phyloP scores from a whole-genome alignment of 2,113 vertebrate genomes.

The Caranx ignobilis region DNA sequence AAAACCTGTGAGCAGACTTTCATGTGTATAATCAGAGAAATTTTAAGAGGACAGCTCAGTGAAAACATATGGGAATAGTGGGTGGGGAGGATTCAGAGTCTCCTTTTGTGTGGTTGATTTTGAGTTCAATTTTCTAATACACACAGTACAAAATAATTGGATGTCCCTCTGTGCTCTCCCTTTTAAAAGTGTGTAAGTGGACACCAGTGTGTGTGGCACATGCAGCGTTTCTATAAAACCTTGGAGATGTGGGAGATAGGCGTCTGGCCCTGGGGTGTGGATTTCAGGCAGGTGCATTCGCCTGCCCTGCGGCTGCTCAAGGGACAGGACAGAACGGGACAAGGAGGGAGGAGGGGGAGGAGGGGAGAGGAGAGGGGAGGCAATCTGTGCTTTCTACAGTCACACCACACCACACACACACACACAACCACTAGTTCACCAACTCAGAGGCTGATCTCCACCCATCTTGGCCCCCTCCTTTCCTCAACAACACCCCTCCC shows the following conservation, averaged over 20 bases:
- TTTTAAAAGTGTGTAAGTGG: constrained; percentile 65
- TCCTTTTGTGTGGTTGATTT: background rate
- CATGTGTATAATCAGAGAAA: background rate
- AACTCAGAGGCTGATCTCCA: constrained; percentile 37
- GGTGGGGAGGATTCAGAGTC: background rate
- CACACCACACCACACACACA: constrained; percentile 42
- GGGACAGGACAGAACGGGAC: constrained; percentile 67
- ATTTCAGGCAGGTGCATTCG: constrained; percentile 85
- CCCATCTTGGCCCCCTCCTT: constrained; percentile 11
- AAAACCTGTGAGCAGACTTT: background rate
- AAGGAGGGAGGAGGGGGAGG: constrained; percentile 33
- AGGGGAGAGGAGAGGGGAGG: constrained; percentile 26
- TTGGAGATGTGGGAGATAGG: constrained; percentile 73
- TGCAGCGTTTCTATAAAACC: constrained; percentile 71
- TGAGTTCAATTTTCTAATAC: background rate
- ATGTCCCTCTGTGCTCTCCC: constrained; percentile 14
- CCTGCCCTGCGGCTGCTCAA: constrained; percentile 62
- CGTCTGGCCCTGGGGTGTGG: constrained; percentile 77
- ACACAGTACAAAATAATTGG: background rate
- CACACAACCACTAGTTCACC: constrained; percentile 33
- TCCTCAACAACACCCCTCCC: constrained; percentile 27
- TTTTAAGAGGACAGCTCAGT: background rate
- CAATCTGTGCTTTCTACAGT: constrained; percentile 69
- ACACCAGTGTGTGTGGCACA: constrained; percentile 74
- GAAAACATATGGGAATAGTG: background rate